Evolutionary conservation across 2,113 vertebrate species (phyloP), one percentile per base, ranked within the genome.

Genomic region (Myrmophylax atrothorax): DNA sequence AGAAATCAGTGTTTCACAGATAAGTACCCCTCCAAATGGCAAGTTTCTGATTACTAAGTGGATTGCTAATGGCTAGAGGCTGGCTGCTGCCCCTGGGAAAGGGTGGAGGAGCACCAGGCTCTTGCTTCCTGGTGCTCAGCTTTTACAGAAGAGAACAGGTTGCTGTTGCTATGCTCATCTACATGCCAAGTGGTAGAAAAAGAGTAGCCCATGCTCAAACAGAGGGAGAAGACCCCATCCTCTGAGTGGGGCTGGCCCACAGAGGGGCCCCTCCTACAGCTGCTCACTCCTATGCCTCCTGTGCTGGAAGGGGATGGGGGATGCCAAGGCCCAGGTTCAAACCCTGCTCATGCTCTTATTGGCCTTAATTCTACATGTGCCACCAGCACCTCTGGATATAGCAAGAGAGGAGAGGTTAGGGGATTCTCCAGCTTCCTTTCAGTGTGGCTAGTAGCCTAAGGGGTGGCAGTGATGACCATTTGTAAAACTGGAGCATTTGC

Each of bases 1-100:
- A 84, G 66, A 90, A 91, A 79, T 87, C 67, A 52, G 53, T 79
- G 82, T 95, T 96, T 95, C 22, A 23, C 83, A 91, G 53, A 25
- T 62, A 58, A 31, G 26, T 68, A 82, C 60, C 75, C 79, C 64
- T 82, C 60, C 59, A 93, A 96, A 91, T 18, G 42, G 60, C n/a
- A 42, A 55, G 68, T 84, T 84, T 79, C 87, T 90, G 55, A 62
- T 68, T 68, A 67, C 56, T 35, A 19, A 88, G 37, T 56, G 52
- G 35, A 92, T 76, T 53, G 62, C 24, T 38, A 59, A 60, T n/a
- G 40, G 55, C 58, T 52, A 76, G 66, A 89, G 44, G 53, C 66
- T 47, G 60, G 24, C 60, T 88, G 44, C 84, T 92, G 64, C 20
- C 47, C 19, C n/a, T 40, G 37, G 42, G 50, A 56, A 74, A 10